These are phyloP conservation scores for Anser cygnoides DNA, from an alignment of 2,113 vertebrate genomes.

Conservation along the genomic window DNA sequence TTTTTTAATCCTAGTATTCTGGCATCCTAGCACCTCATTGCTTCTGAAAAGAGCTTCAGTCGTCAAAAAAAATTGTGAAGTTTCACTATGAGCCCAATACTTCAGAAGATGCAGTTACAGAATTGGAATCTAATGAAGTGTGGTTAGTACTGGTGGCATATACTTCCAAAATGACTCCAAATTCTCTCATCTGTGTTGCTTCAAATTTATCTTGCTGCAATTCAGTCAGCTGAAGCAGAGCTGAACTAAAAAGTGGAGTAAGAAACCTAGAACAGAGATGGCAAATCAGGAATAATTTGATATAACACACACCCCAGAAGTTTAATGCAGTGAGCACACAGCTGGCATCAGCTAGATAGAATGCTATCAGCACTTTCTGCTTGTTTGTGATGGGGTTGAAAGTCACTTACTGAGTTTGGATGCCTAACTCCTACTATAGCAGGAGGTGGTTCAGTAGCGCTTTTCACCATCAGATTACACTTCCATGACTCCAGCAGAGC, in stretches of 20 bases:
- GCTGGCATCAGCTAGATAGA: background rate
- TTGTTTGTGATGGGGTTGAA: background rate
- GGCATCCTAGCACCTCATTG: background rate
- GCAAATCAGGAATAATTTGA: background rate
- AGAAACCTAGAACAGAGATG: background rate
- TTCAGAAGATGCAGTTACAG: slow-evolving; percentile 10
- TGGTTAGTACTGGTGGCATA: background rate
- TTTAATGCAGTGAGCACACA: background rate
- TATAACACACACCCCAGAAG: background rate
- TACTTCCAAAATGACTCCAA: background rate
- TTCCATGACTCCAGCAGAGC: background rate
- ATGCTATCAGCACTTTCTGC: background rate
- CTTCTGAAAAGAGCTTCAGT: background rate
- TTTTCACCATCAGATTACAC: background rate
- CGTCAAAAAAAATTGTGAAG: background rate
- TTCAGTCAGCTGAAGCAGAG: background rate
- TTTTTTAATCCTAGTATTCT: background rate
- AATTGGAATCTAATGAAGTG: background rate
- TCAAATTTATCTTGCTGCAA: background rate
- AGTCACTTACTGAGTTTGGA: background rate
- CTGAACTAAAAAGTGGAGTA: background rate
- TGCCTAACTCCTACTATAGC: background rate
- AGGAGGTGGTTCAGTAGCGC: background rate
- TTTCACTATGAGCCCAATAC: background rate
- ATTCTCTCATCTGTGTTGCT: background rate